Evolutionary conservation across 2,888 invertebrate species (phyloP).

Genomic region (Athalia cordata): DNA sequence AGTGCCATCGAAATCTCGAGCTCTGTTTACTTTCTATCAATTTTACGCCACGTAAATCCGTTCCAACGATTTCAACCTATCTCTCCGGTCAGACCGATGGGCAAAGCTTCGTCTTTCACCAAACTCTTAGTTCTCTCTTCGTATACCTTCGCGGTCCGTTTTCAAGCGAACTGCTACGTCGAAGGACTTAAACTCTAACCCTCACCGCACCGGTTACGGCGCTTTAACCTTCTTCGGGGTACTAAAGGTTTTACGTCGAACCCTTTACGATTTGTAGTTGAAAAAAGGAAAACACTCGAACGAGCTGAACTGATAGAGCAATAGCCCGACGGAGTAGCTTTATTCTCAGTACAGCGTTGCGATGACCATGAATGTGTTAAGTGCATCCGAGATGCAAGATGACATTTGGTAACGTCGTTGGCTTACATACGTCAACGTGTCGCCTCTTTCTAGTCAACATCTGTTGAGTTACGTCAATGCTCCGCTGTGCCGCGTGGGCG

Average conservation of each 20-base stretch:
- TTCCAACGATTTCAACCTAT: too few species aligned
- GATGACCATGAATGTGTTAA: conserved; percentile 6
- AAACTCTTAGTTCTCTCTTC: too few species aligned
- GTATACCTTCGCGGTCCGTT: too few species aligned
- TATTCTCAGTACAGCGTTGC: not conserved
- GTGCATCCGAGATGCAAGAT: not conserved
- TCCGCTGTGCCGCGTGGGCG: not conserved
- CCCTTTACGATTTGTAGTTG: not conserved
- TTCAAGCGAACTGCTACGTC: too few species aligned
- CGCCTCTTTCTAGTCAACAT: conserved; percentile 13
- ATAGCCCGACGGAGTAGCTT: not conserved
- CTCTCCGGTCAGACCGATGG: too few species aligned
- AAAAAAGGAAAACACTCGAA: not conserved
- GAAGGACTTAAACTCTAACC: too few species aligned
- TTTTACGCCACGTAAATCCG: too few species aligned
- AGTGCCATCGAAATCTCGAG: too few species aligned
- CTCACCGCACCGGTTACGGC: not conserved
- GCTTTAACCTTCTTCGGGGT: not conserved
- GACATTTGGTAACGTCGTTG: conserved; percentile 21
- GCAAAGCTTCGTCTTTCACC: too few species aligned
- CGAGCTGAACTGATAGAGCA: not conserved
- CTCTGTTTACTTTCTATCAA: too few species aligned
- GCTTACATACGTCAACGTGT: not conserved
- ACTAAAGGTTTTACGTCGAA: not conserved
- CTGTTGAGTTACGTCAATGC: conserved; percentile 4